phyloP scores from a whole-genome alignment of 2,797 vertebrate genomes.

The Enteromius trimaculatus region DNA sequence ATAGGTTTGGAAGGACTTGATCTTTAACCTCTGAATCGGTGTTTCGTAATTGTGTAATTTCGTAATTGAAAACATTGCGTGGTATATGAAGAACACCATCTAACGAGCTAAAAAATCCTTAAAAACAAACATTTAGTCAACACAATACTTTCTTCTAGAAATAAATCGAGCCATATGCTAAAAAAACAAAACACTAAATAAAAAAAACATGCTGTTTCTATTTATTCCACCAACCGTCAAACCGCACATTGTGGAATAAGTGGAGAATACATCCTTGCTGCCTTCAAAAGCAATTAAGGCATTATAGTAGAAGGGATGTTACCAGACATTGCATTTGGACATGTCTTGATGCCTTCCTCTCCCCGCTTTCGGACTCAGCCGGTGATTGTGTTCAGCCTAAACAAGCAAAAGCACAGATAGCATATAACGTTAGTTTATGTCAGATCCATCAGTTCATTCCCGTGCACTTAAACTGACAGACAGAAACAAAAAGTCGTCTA shows the following conservation, averaged over 20 bases:
- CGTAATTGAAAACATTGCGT: not conserved
- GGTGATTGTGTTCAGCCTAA: not conserved
- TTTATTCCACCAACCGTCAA: constrained; percentile 1
- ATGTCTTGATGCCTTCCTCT: not conserved
- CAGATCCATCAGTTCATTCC: constrained; percentile 43
- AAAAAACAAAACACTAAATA: not conserved
- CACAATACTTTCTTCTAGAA: constrained; percentile 15
- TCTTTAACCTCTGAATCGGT: not conserved
- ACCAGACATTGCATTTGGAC: not conserved
- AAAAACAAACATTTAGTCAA: not conserved
- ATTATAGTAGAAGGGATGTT: constrained; percentile 5
- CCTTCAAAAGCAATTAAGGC: constrained; percentile 13
- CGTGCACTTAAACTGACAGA: constrained; percentile 39
- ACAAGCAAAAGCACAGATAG: constrained; percentile 19
- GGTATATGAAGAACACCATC: not conserved
- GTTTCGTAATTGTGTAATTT: not conserved
- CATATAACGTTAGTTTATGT: constrained; percentile 2
- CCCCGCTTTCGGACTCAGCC: not conserved
- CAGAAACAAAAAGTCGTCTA: constrained; percentile 37
- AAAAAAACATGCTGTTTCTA: not conserved
- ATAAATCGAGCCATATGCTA: not conserved
- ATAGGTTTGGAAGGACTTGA: not conserved
- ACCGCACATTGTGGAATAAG: not conserved
- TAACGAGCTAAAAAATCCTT: not conserved
- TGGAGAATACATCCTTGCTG: not conserved